Percentiles rank a stretch among this genome's conserved stretches.
phyloP scores from a whole-genome alignment of 2,888 invertebrate species.

The Sepioteuthis lessoniana region DNA sequence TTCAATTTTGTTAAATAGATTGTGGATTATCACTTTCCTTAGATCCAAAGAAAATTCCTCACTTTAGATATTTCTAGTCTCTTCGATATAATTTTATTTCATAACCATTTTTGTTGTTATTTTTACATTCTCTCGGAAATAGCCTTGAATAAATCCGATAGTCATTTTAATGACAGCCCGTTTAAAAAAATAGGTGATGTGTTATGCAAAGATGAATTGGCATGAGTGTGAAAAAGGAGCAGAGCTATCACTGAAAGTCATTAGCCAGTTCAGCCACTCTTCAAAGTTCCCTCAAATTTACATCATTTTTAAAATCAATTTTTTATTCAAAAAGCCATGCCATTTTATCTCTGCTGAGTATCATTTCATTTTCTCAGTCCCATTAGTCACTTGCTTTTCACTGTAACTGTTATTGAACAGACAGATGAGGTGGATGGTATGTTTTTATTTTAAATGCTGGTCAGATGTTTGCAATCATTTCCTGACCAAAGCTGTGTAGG shows the following conservation, averaged over 20 bases:
- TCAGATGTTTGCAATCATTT: not conserved
- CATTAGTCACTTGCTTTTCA: not conserved
- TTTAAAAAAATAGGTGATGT: not conserved
- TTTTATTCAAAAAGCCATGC: not conserved
- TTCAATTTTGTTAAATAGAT: not conserved
- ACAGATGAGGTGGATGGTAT: not conserved
- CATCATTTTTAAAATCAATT: not conserved
- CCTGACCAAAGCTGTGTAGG: not conserved
- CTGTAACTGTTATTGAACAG: not conserved
- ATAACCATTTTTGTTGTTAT: not conserved
- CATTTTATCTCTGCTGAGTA: not conserved
- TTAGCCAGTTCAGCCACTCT: not conserved
- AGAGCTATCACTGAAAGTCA: not conserved
- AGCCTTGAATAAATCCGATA: not conserved
- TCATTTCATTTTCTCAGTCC: not conserved
- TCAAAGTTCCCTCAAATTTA: not conserved
- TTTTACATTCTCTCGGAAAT: not conserved
- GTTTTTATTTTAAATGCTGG: not conserved
- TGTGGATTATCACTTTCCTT: not conserved
- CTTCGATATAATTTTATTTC: not conserved
- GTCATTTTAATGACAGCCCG: not conserved
- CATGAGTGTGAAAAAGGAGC: not conserved
- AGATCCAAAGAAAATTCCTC: not conserved
- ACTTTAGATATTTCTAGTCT: not conserved
- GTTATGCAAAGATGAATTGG: not conserved